Evolutionary conservation across 1,140 invertebrate genomes (phyloP).

Genomic region (Brachionus asplanchnoidis): DNA sequence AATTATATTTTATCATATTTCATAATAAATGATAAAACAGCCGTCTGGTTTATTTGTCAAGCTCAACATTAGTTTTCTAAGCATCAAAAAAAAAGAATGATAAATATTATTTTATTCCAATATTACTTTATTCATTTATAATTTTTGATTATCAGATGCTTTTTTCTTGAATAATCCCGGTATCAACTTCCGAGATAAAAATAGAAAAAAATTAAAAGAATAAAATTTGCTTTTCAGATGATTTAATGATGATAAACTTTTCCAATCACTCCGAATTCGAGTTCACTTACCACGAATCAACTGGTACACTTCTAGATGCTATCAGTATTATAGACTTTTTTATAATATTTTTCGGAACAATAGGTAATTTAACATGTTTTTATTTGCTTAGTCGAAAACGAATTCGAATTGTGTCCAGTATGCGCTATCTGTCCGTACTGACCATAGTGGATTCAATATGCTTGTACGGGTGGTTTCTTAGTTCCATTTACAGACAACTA

Average conservation of each 20-base stretch:
- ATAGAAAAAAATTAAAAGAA: neutral
- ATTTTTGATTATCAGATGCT: neutral
- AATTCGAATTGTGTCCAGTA: neutral
- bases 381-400: constrained; percentile 17
- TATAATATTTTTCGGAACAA: constrained; percentile 24
- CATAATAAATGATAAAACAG: neutral
- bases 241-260: neutral
- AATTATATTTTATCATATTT: neutral
- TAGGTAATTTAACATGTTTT: constrained; percentile 29
- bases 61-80: neutral
- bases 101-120: neutral
- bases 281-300: neutral
- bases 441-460: neutral
- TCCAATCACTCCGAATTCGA: neutral
- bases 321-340: constrained; percentile 22
- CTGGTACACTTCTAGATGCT: neutral
- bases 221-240: neutral
- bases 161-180: neutral
- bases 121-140: neutral
- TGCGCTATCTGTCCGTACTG: neutral
- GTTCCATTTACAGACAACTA: constrained; percentile 27
- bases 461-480: constrained; percentile 32
- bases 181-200: neutral
- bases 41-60: neutral
- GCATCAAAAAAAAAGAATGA: neutral